Evolutionary conservation across 2,113 vertebrate species (phyloP).

Genomic region (Sturnus vulgaris): DNA sequence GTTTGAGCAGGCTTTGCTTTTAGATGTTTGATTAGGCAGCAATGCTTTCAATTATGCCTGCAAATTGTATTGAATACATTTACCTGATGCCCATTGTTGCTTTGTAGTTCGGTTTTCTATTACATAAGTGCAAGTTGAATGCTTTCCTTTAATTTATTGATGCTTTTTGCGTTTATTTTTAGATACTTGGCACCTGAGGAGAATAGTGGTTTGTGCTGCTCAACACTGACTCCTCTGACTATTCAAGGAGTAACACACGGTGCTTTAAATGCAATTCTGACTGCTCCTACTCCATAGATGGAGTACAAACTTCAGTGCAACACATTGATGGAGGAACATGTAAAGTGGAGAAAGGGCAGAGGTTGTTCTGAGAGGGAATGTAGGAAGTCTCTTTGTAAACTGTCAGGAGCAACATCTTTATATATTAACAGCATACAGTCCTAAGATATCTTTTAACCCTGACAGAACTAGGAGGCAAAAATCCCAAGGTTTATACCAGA

Average conservation of each 20-base stretch:
- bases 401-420: not conserved
- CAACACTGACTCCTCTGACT: constrained; percentile 69
- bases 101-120: constrained; percentile 73
- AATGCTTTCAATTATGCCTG: constrained; percentile 82
- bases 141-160: constrained; percentile 69
- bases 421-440: not conserved
- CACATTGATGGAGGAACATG: not conserved
- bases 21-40: constrained; percentile 82
- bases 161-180: constrained; percentile 65
- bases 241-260: not conserved
- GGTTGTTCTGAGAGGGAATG: not conserved
- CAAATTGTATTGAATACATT: constrained; percentile 76
- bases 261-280: not conserved
- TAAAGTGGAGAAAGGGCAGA: not conserved
- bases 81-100: constrained; percentile 76
- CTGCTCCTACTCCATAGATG: not conserved
- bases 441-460: not conserved
- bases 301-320: not conserved
- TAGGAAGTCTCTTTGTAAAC: not conserved
- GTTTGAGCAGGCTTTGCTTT: constrained; percentile 79
- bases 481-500: not conserved
- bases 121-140: constrained; percentile 70
- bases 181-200: constrained; percentile 53
- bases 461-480: not conserved
- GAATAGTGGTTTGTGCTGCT: constrained; percentile 48